Conservation (phyloP, 2,113 vertebrate species). For the Melanostigma gelatinosum region DNA sequence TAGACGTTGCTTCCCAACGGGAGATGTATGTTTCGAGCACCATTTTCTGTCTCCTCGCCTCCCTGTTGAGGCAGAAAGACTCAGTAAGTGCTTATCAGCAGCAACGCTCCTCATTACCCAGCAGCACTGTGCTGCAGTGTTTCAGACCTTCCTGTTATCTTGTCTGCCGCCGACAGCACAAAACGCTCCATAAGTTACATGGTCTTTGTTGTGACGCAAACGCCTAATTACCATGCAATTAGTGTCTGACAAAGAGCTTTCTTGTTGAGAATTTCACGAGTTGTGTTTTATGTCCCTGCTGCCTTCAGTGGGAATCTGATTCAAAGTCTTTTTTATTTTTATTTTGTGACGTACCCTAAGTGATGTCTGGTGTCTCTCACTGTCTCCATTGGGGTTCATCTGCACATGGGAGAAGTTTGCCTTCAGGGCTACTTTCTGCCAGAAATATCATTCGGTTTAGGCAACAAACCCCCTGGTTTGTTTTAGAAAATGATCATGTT, state of each 20-base stretch:
- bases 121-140: slow-evolving; percentile 18
- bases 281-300: slow-evolving; percentile 13
- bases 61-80: background rate
- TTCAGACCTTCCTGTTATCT: slow-evolving; percentile 9
- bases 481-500: background rate
- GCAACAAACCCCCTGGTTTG: too few relatives aligned
- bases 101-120: slow-evolving; percentile 41
- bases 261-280: slow-evolving; percentile 18
- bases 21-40: background rate
- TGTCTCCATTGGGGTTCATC: slow-evolving; percentile 13
- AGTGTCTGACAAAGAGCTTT: slow-evolving; percentile 33
- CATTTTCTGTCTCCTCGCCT: background rate
- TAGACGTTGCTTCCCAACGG: background rate
- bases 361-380: slow-evolving; percentile 15
- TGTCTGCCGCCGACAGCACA: background rate
- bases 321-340: background rate
- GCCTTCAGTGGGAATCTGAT: slow-evolving; percentile 22
- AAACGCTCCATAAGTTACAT: background rate
- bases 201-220: background rate
- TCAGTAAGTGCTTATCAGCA: slow-evolving; percentile 40
- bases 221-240: slow-evolving; percentile 39
- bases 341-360: slow-evolving; percentile 6
- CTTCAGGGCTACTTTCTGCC: background rate
- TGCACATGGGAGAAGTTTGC: background rate
- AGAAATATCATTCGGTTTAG: too few relatives aligned